These are phyloP conservation scores for Crotalus viridis DNA, from an alignment of 2,113 vertebrate genomes.

Conservation along the genomic window DNA sequence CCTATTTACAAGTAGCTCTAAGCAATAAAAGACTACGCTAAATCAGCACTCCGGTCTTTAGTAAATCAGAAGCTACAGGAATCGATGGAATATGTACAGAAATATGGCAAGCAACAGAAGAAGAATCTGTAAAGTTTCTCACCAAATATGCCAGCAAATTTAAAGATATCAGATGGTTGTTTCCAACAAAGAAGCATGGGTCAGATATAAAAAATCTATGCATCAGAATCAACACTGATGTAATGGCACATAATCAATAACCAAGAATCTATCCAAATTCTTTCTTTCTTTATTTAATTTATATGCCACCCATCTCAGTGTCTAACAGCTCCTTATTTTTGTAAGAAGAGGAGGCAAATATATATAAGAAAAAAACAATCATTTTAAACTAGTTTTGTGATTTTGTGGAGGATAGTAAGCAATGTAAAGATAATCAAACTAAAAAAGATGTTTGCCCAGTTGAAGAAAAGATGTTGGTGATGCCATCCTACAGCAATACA, in stretches of 20 bases:
- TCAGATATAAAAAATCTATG: neutral
- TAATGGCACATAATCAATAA: neutral
- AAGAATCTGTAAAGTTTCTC: neutral
- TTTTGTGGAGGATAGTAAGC: neutral
- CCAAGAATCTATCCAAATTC: neutral
- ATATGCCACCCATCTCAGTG: neutral
- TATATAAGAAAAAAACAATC: neutral
- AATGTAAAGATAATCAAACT: neutral
- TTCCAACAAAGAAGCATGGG: neutral
- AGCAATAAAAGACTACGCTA: neutral
- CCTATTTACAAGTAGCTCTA: neutral
- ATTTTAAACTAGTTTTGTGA: neutral
- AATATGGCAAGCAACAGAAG: neutral
- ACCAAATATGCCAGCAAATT: neutral
- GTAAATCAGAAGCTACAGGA: neutral
- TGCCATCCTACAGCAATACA: neutral
- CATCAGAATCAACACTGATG: neutral
- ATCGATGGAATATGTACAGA: neutral
- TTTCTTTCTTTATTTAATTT: neutral
- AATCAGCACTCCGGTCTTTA: neutral
- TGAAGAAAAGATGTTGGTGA: neutral
- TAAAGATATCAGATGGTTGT: neutral
- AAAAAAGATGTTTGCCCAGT: neutral
- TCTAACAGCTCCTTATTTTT: neutral
- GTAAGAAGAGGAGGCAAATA: neutral